Conservation (phyloP, 2,113 vertebrate genomes). For the Indri indri region DNA sequence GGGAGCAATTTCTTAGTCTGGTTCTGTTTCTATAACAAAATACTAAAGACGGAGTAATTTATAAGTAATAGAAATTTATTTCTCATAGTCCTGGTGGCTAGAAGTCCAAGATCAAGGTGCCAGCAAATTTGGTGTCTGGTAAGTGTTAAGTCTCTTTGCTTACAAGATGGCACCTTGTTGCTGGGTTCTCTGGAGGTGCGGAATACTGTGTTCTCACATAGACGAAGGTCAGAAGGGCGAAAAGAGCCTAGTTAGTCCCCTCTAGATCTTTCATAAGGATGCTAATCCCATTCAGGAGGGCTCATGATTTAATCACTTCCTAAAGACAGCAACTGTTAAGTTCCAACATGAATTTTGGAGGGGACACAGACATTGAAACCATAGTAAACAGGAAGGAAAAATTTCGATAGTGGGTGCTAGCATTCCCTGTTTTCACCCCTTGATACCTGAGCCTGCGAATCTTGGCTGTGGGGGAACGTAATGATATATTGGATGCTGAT, state of each 20-base stretch:
- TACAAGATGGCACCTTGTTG: background rate
- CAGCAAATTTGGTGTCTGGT: background rate
- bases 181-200: background rate
- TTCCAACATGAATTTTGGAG: background rate
- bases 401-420: background rate
- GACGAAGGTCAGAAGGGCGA: background rate
- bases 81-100: background rate
- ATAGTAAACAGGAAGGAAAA: background rate
- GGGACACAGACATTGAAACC: background rate
- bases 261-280: background rate
- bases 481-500: background rate
- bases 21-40: background rate
- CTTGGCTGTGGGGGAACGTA: too few relatives aligned
- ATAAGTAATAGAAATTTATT: background rate
- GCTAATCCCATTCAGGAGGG: background rate
- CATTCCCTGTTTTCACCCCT: background rate
- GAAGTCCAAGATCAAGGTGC: background rate
- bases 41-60: background rate
- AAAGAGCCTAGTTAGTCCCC: background rate
- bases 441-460: background rate
- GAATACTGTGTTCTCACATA: background rate
- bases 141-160: background rate
- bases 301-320: too few relatives aligned
- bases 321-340: background rate
- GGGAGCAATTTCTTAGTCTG: background rate